phyloP scores from a whole-genome alignment of 2,888 invertebrate genomes.

The Leptopilina drosophilae region DNA sequence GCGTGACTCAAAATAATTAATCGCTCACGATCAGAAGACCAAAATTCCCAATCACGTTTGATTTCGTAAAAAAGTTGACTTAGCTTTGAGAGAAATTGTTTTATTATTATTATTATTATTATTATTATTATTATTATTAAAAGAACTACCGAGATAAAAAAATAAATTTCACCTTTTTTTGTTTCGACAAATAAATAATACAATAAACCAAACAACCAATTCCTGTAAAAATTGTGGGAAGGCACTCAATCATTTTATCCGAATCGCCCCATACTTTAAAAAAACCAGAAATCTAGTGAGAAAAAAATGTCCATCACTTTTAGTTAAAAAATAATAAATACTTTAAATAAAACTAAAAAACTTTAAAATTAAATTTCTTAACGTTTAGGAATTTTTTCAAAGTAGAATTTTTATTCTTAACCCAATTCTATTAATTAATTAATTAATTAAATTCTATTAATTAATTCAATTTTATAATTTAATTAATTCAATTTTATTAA shows the following conservation, averaged over 20 bases:
- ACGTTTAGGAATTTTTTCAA: no score
- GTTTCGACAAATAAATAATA: background rate
- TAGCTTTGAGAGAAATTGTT: background rate
- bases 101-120: no score
- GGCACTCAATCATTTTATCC: slow-evolving; percentile 1
- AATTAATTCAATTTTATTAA: no score
- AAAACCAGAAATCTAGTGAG: background rate
- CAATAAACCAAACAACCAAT: slow-evolving; percentile 5
- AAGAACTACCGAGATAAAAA: no score
- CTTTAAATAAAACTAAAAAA: no score
- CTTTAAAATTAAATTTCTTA: no score
- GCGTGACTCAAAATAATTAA: background rate
- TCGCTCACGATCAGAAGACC: background rate
- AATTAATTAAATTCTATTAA: no score
- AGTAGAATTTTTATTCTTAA: no score
- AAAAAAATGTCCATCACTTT: background rate
- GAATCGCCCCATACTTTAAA: background rate
- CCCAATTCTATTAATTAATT: no score
- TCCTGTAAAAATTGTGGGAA: slow-evolving; percentile 7
- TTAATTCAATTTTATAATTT: no score
- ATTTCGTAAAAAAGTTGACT: background rate
- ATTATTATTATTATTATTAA: no score
- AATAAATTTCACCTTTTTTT: background rate
- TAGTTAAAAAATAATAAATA: no score
- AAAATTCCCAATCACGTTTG: background rate